These are phyloP conservation scores for Megaleporinus macrocephalus DNA, from an alignment of 2,113 vertebrate species.

Conservation along the genomic window DNA sequence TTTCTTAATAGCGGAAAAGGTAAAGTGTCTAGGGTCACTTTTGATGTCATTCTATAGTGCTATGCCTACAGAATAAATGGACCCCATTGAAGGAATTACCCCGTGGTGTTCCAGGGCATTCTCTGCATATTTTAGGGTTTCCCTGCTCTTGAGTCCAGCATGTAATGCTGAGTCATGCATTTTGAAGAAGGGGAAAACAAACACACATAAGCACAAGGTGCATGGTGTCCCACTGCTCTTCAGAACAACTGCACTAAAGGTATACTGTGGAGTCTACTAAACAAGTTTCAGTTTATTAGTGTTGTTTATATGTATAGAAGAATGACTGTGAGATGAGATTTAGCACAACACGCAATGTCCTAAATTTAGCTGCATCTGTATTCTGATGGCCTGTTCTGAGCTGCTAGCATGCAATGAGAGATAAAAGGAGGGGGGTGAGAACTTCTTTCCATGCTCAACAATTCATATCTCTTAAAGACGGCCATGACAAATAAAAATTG, in stretches of 20 bases:
- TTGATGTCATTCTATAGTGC: neutral
- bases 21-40: conserved; percentile 62
- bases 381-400: too few species aligned
- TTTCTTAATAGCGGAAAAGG: conserved; percentile 99
- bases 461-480: too few species aligned
- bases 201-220: neutral
- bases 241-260: neutral
- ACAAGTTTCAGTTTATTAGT: too few species aligned
- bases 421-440: too few species aligned
- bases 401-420: too few species aligned
- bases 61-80: neutral
- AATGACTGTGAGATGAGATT: too few species aligned
- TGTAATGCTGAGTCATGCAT: neutral
- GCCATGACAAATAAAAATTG: too few species aligned
- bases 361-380: too few species aligned
- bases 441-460: too few species aligned
- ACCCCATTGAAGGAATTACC: neutral
- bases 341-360: too few species aligned
- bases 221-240: neutral
- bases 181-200: conserved; percentile 4
- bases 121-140: neutral
- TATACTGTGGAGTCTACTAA: neutral
- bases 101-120: neutral
- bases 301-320: too few species aligned
- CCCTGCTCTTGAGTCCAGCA: neutral